Conservation (phyloP, 2,113 vertebrate species). For the Grantiella picta region DNA sequence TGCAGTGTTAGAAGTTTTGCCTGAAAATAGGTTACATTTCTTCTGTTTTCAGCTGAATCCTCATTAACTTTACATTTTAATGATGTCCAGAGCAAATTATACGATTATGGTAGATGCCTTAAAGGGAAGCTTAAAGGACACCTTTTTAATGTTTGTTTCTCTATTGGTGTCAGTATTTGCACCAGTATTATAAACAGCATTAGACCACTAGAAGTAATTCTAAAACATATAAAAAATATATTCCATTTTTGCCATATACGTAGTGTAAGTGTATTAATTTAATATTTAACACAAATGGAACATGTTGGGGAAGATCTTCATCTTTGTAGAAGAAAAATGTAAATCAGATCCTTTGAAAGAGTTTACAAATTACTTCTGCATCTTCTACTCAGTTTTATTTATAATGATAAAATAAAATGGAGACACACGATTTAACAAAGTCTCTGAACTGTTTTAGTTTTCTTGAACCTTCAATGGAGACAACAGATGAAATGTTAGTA, state of each 20-base stretch:
- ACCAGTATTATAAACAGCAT: slow-evolving; percentile 64
- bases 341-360: slow-evolving; percentile 37
- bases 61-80: slow-evolving; percentile 97
- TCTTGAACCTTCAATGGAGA: slow-evolving; percentile 29
- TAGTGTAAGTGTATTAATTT: neutral
- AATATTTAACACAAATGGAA: slow-evolving; percentile 14
- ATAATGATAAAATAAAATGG: slow-evolving; percentile 61
- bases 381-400: slow-evolving; percentile 51
- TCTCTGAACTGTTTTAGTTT: neutral
- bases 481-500: slow-evolving; percentile 43
- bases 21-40: slow-evolving; percentile 87
- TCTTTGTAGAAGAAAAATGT: slow-evolving; percentile 22
- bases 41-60: slow-evolving; percentile 87
- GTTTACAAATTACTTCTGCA: slow-evolving; percentile 56
- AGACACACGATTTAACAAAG: slow-evolving; percentile 33
- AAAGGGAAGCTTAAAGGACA: slow-evolving; percentile 77
- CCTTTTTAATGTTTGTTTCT: slow-evolving; percentile 70
- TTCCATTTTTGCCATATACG: neutral
- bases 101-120: slow-evolving; percentile 76
- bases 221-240: neutral
- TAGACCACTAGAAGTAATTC: slow-evolving; percentile 48
- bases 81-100: slow-evolving; percentile 84
- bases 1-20: slow-evolving; percentile 92
- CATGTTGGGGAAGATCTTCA: neutral
- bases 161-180: slow-evolving; percentile 63